These are phyloP conservation scores for Artemia franciscana DNA, from an alignment of 1,140 invertebrate genomes.

Conservation along the genomic window DNA sequence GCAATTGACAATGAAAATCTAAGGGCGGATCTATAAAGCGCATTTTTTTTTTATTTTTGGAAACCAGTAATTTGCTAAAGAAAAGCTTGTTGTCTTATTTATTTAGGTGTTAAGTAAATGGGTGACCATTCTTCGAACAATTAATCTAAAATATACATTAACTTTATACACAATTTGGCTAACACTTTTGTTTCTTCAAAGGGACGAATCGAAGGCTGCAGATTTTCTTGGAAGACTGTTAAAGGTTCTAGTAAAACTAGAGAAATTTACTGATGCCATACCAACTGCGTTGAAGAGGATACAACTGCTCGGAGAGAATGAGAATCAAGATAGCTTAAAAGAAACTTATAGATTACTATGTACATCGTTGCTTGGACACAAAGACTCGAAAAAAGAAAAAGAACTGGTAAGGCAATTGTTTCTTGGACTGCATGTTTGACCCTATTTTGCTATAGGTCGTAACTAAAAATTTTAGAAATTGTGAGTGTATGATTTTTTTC, in stretches of 20 bases:
- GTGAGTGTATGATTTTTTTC: background rate
- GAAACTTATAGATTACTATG: background rate
- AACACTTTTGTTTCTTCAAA: no score
- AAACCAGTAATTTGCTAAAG: no score
- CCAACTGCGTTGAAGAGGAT: background rate
- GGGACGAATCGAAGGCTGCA: background rate
- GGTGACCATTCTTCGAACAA: no score
- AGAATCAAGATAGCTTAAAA: background rate
- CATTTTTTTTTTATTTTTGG: no score
- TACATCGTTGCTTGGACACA: background rate
- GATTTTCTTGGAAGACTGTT: background rate
- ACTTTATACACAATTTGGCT: no score
- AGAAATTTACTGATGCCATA: background rate
- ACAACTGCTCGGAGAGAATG: background rate
- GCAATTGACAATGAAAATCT: no score
- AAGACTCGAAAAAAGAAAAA: background rate
- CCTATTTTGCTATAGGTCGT: no score
- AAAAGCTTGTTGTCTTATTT: no score
- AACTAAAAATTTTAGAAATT: background rate
- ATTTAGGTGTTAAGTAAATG: no score
- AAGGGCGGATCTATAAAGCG: no score
- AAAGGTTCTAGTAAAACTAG: background rate
- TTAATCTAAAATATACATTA: no score
- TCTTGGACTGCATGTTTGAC: no score
- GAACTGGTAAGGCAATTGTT: background rate